Evolutionary conservation across 1,140 invertebrate genomes (phyloP), one percentile per base, ranked within the genome.

Genomic region (Leptonema lineaticorne): DNA sequence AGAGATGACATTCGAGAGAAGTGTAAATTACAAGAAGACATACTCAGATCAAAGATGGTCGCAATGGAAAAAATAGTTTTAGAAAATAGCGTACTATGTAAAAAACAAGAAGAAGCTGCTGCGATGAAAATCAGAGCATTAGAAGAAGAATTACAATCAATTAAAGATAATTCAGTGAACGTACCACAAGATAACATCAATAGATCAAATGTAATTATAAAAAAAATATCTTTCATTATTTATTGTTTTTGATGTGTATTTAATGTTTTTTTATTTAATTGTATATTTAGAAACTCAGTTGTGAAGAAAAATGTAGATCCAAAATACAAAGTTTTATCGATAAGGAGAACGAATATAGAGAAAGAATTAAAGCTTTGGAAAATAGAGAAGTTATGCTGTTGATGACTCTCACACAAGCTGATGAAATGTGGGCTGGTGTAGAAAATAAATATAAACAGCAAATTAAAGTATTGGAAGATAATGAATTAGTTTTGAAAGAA

Each of bases 361-460:
- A 41, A 46, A 74, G 78, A 29, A 84, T 91, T 24, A 81, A 80
- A 29, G 88, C 90, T 50, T 72, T 90, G 5, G 88, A 91, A 74
- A 81, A 85, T 30, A 80, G 85, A 58, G 88, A 91, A 74, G 81
- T 83, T 4, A 85, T 88, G 0, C 91, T 91, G 70, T 82, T 89
- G 74, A 87, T 88, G 73, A 91, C 90, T 59, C 78, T 93, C 71
- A 86, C 88, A 70, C 85, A 90, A 64, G 89, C 89, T 1, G 90
- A 91, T 60, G 84, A 88, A 48, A 86, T 92, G 76, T 89, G 90
- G 85, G 85, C 86, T 0, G 86, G 89, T 45, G 83, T 90, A 78
- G 89, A 90, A 72, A 81, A 81, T 1, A 83, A 85, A 0, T 89
- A 88, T 69, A 87, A 88, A 75, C 82, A 81, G 74, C 83, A 80